Base-by-base conservation (phyloP, 1,140 invertebrate genomes). In the Ceratosolen fusciceps region DNA sequence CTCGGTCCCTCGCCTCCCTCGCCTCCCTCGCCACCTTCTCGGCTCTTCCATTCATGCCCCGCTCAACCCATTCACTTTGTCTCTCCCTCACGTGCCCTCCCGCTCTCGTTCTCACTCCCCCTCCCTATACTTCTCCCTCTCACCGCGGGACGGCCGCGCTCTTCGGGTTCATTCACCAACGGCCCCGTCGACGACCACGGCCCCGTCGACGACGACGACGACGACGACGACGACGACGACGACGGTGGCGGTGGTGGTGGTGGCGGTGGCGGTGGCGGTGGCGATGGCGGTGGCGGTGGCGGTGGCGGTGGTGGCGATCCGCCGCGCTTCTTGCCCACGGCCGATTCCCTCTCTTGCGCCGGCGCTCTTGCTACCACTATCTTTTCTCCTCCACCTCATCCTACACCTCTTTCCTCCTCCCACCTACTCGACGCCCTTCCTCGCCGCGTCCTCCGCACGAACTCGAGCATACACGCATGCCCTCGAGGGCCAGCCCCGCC, bases 91-190 rank as follows among this genome's bases (percentile, higher is more conserved):
- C 60, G 29, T 49, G 70, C 29, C 16, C 31, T 70, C 68, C 52
- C 26, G 52, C 49, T 72, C 65, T 68, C 65, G 39, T 37, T 68
- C 65, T 68, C 29, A 19, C 29, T 65, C 29, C 37, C 60, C 37
- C 60, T 37, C 29, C 37, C 60, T 34, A 34, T 65, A 29, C 37
- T n/a, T 24, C 37, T 43, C 37, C 43, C 37, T 16, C 65, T 43
- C 34, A 9, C n/a, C 29, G 21, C n/a, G n/a, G n/a, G n/a, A n/a
- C n/a, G n/a, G n/a, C n/a, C n/a, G n/a, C n/a, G 8, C 24, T n/a
- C 34, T 26, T 34, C 39, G 65, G 75, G 65, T 77, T 77, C 75
- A 77, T 77, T 77, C 75, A 77, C 75, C 75, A 77, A 77, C 43
- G n/a, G 39, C 43, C 19, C n/a, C 62, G 43, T 14, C 74, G 49